These are phyloP conservation scores for Dicerorhinus sumatrensis DNA, from an alignment of 2,113 vertebrate genomes.

Conservation along the genomic window DNA sequence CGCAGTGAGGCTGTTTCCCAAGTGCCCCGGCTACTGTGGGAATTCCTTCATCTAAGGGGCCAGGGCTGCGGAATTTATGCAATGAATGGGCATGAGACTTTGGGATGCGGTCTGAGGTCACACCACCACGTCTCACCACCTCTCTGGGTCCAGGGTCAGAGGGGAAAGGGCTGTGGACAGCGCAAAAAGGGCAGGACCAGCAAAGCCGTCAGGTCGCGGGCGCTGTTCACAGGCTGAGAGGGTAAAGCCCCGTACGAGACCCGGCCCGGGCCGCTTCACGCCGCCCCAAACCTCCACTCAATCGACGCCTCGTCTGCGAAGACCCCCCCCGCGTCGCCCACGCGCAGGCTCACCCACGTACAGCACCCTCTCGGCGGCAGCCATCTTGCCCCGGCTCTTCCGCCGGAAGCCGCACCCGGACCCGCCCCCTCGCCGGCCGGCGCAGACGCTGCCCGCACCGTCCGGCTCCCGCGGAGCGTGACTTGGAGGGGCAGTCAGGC, in stretches of 20 bases:
- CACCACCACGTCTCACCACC: background rate
- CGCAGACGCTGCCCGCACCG: background rate
- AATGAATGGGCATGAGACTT: background rate
- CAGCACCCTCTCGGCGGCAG: slow-evolving; percentile 70
- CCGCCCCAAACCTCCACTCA: background rate
- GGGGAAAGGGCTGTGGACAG: background rate
- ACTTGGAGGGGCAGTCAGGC: too few relatives aligned
- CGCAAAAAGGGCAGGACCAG: background rate
- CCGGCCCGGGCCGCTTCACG: fast-evolving
- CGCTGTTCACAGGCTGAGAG: too few relatives aligned
- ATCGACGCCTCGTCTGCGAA: fast-evolving
- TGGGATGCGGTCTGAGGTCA: background rate
- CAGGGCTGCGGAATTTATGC: background rate
- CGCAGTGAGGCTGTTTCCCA: background rate
- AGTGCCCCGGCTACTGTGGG: background rate
- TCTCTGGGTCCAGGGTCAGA: background rate
- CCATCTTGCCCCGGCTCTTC: slow-evolving; percentile 75
- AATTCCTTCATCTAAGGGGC: background rate
- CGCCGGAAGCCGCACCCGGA: background rate
- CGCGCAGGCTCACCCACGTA: slow-evolving; percentile 71
- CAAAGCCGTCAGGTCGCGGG: background rate
- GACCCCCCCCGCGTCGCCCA: too few relatives aligned
- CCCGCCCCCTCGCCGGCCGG: fast-evolving
- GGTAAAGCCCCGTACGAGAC: background rate
- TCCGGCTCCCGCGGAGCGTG: fast-evolving